Conservation (phyloP, 2,797 vertebrate species). For the Ctenosaura bakeri region DNA sequence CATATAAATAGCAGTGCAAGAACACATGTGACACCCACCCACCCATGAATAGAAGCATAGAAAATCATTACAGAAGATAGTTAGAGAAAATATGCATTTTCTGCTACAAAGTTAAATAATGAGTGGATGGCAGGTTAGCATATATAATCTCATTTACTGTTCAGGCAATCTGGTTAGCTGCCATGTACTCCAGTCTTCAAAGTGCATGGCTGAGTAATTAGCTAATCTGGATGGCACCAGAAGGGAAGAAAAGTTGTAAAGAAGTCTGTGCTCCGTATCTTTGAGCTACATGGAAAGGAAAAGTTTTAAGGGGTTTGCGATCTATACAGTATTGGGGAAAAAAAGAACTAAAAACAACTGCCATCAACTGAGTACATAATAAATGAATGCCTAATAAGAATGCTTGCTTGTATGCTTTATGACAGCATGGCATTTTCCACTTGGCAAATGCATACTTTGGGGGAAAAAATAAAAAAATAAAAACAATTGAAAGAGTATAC, state of each 20-base stretch:
- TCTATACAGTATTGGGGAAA: neutral
- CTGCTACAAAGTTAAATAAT: neutral
- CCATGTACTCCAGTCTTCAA: neutral
- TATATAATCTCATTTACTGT: neutral
- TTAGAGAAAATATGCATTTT: neutral
- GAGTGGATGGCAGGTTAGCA: neutral
- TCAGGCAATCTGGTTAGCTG: neutral
- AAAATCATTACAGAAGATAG: neutral
- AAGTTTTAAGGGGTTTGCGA: neutral
- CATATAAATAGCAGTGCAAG: neutral
- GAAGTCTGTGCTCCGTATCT: neutral
- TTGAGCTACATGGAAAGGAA: neutral
- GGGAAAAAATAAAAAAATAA: neutral
- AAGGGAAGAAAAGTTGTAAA: neutral
- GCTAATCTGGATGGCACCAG: neutral
- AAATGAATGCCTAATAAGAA: neutral
- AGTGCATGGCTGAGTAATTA: neutral
- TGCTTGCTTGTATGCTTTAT: neutral
- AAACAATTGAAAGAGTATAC: conserved; percentile 40
- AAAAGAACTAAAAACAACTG: neutral
- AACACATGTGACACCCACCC: neutral
- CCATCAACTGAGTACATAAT: neutral
- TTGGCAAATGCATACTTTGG: conserved; percentile 35
- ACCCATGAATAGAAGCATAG: neutral
- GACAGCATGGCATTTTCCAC: conserved; percentile 28